phyloP scores from a whole-genome alignment of 2,797 vertebrate genomes.

The Manis pentadactyla region DNA sequence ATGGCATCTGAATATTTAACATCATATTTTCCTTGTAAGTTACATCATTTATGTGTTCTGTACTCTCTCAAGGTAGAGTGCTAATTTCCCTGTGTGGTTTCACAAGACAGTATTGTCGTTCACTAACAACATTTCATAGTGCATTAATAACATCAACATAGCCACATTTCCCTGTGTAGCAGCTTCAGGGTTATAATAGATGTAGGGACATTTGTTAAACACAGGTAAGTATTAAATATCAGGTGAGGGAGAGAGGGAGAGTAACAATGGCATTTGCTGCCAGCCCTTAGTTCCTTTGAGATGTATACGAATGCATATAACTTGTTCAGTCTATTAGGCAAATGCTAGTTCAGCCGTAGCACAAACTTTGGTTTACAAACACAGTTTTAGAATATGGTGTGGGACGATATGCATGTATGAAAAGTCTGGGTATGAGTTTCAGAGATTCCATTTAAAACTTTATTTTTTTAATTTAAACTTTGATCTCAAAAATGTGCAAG shows the following conservation, averaged over 20 bases:
- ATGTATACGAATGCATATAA: not conserved
- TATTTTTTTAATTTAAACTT: conserved; percentile 13
- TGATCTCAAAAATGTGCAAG: not conserved
- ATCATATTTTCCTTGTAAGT: not conserved
- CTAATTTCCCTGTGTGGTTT: conserved; percentile 27
- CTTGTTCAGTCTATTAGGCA: not conserved
- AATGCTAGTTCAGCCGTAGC: not conserved
- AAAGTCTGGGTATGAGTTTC: not conserved
- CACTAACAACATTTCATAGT: not conserved
- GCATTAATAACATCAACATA: not conserved
- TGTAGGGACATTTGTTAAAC: not conserved
- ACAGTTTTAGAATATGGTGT: not conserved
- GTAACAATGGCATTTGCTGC: not conserved
- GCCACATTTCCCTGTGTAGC: not conserved
- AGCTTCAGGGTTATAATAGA: not conserved
- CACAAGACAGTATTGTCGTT: conserved; percentile 2
- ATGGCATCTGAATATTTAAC: conserved; percentile 37
- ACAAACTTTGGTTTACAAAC: not conserved
- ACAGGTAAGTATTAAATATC: conserved; percentile 37
- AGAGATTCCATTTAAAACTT: not conserved
- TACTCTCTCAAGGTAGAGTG: not conserved
- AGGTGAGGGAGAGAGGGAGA: not conserved
- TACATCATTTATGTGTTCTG: not conserved
- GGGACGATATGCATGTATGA: not conserved
- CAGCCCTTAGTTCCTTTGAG: not conserved